Evolutionary conservation across 1,140 invertebrate species (phyloP), one percentile per base, ranked within the genome.

Genomic region (Macrostomum lignano): DNA sequence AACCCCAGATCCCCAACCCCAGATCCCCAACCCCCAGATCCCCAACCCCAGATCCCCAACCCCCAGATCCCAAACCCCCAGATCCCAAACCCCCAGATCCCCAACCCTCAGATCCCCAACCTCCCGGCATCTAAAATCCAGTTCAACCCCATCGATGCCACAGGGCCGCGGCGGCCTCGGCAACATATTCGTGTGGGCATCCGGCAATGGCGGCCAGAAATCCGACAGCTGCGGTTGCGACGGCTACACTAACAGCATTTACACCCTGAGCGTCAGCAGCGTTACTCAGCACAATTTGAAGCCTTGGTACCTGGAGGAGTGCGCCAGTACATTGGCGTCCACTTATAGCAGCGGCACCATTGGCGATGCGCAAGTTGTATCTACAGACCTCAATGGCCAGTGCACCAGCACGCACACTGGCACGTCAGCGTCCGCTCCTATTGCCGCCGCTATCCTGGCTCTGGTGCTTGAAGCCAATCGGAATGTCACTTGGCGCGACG

Each of bases 361-460:
- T 9, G 34, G 31, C 2, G 50, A 52, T 17, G 33, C 40, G 29
- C 44, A 48, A 38, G 46, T 55, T 28, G 37, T 13, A 17, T n/a
- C n/a, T 2, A 93, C 82, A 15, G 88, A 96, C 60, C 62, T 96
- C 26, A 77, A 88, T 56, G 74, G 86, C 37, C 38, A 41, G 13
- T 63, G 62, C 42, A 63, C 61, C 5, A 44, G 46, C 20, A 44
- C 48, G 7, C 62, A 64, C 42, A 62, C 62, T 65, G 74, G 40
- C 9, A 93, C 84, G 3, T 91, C 79, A 7, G 84, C 84, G 3
- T 91, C 82, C 3, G 86, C 84, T 10, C 84, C 86, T 6, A 59
- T 93, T 23, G 82, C 86, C 2, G 84, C 84, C n/a, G 84, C 78
- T 20, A 88, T 93, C 44, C 77, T 78, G 48, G 86, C 82, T 19